Conservation (phyloP, 1,140 invertebrate species). For the Drosophila nikananu region DNA sequence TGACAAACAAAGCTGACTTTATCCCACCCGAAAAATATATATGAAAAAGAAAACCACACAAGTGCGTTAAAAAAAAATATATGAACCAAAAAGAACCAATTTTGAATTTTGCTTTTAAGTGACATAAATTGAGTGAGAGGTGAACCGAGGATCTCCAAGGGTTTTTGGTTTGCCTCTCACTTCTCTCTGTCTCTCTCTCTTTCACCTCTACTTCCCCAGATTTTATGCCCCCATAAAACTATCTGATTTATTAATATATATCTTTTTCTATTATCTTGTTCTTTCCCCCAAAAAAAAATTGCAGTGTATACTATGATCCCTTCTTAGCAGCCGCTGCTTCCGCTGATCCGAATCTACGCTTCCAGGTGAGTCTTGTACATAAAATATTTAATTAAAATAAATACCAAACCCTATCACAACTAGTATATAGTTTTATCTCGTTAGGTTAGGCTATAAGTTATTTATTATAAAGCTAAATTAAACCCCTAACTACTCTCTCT, state of each 20-base stretch:
- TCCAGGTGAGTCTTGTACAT: slow-evolving; percentile 88
- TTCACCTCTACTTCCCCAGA: slow-evolving; percentile 26
- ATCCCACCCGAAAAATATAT: slow-evolving; percentile 13
- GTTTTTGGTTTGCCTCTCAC: slow-evolving; percentile 1
- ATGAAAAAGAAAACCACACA: slow-evolving; percentile 50
- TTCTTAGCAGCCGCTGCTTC: slow-evolving; percentile 93
- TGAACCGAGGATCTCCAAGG: slow-evolving; percentile 2
- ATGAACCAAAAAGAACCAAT: slow-evolving; percentile 50
- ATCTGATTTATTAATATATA: slow-evolving; percentile 60
- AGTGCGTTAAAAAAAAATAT: slow-evolving; percentile 74
- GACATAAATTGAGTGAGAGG: slow-evolving; percentile 42
- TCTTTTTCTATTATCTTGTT: slow-evolving; percentile 77
- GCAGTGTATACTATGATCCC: slow-evolving; percentile 97
- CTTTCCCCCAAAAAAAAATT: slow-evolving; percentile 52
- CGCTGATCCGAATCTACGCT: slow-evolving; percentile 94
- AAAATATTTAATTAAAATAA: not conserved
- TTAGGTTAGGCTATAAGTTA: slow-evolving; percentile 27
- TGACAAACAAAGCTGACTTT: slow-evolving; percentile 34
- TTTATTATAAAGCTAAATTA: slow-evolving; percentile 47
- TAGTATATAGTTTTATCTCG: slow-evolving; percentile 3
- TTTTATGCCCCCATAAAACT: not conserved
- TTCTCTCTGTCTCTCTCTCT: slow-evolving; percentile 14
- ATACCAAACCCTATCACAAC: not conserved
- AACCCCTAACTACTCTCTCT: slow-evolving; percentile 1
- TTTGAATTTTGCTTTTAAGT: slow-evolving; percentile 84